phyloP scores from a whole-genome alignment of 2,888 invertebrate species.

The Creontiades dilutus region DNA sequence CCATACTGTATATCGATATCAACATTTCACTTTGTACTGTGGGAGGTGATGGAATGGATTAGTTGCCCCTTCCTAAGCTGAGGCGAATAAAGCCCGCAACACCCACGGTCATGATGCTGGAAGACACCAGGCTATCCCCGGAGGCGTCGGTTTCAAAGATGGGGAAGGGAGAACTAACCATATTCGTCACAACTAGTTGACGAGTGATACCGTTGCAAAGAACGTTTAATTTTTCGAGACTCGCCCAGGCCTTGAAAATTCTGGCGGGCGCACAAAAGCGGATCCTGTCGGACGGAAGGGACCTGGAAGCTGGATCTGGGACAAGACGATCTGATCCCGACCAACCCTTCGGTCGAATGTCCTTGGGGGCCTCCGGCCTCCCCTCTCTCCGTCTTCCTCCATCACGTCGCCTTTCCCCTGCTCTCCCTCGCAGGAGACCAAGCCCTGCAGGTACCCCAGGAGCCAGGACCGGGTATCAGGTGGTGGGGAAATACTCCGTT shows the following conservation, averaged over 20 bases:
- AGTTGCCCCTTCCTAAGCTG: no score
- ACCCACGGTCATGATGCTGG: no score
- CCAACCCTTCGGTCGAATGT: slow-evolving; percentile 23
- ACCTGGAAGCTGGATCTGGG: background rate
- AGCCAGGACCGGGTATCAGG: background rate
- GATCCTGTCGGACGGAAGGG: background rate
- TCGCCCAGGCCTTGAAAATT: background rate
- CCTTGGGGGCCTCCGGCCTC: background rate
- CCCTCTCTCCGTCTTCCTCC: background rate
- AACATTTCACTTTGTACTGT: no score
- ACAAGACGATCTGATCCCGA: slow-evolving; percentile 4
- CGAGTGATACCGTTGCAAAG: no score
- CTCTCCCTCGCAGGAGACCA: background rate
- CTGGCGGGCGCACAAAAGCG: background rate
- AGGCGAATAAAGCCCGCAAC: no score
- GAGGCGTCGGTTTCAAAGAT: no score
- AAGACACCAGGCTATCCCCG: no score
- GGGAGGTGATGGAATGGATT: no score
- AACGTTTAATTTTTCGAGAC: background rate
- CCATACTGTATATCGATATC: no score
- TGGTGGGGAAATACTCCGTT: slow-evolving; percentile 67
- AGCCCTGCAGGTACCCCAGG: background rate
- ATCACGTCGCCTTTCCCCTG: background rate
- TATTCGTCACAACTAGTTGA: no score
- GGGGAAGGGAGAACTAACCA: no score